Evolutionary conservation across 2,888 invertebrate genomes (phyloP).

Genomic region (Syritta pipiens): DNA sequence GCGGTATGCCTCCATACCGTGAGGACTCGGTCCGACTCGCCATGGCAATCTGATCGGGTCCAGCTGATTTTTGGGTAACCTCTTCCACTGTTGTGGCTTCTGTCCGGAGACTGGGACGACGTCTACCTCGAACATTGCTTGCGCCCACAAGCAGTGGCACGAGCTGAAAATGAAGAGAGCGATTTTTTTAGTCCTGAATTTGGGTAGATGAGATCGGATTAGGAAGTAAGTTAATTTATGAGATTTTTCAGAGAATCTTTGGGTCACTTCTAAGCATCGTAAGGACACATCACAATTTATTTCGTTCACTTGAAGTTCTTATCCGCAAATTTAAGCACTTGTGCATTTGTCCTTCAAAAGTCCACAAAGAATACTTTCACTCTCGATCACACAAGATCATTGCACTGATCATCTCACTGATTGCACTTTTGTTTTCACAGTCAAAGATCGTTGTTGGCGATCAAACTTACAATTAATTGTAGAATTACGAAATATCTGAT

Average conservation of each 20-base stretch:
- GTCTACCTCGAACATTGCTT: slow-evolving; percentile 72
- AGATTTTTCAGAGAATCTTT: neutral
- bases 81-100: slow-evolving; percentile 71
- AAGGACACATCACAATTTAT: neutral
- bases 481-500: slow-evolving; percentile 72
- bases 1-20: slow-evolving; percentile 59
- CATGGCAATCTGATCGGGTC: slow-evolving; percentile 75
- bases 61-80: slow-evolving; percentile 71
- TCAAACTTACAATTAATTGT: slow-evolving; percentile 76
- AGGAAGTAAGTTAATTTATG: neutral
- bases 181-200: neutral
- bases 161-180: slow-evolving; percentile 43
- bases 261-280: neutral
- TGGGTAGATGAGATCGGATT: neutral
- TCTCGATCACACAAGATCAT: slow-evolving; percentile 27
- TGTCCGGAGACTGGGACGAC: slow-evolving; percentile 71
- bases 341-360: slow-evolving; percentile 44
- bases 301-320: slow-evolving; percentile 3
- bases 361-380: slow-evolving; percentile 52
- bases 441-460: neutral
- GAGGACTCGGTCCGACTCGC: slow-evolving; percentile 73
- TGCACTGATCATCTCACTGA: slow-evolving; percentile 11
- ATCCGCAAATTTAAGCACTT: no score
- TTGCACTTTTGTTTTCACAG: no score
- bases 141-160: slow-evolving; percentile 60